Evolutionary conservation across 35 echinoderm and acorn worm species (phyloP).

Genomic region (Diadema setosum): DNA sequence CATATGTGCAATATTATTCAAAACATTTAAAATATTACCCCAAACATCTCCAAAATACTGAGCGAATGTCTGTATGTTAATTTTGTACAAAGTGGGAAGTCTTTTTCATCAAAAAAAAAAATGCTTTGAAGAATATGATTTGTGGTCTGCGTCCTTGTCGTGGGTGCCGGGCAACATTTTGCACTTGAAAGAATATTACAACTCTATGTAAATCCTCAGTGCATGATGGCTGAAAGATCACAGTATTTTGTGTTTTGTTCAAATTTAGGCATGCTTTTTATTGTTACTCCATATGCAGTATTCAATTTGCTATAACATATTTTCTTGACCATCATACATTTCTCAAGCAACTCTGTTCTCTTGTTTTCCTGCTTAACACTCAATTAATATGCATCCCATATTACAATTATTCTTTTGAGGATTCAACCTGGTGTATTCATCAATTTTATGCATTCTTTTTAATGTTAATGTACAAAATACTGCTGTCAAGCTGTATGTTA

Average conservation of each 20-base stretch:
- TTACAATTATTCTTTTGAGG: not conserved
- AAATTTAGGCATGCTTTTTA: not conserved
- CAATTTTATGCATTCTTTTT: not conserved
- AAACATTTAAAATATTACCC: slow-evolving; percentile 12
- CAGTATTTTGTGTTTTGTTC: not conserved
- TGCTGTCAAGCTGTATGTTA: not conserved
- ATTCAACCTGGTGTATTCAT: not conserved
- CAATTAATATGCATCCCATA: not conserved
- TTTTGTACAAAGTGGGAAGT: not conserved
- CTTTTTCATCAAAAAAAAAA: slow-evolving; percentile 11
- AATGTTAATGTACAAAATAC: not conserved
- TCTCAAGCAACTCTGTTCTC: not conserved
- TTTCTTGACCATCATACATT: not conserved
- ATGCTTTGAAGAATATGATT: slow-evolving; percentile 5
- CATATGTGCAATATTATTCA: slow-evolving; percentile 5
- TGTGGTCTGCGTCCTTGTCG: not conserved
- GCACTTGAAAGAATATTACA: not conserved
- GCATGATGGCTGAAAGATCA: not conserved
- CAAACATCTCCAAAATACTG: not conserved
- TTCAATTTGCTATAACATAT: not conserved
- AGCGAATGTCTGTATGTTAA: not conserved
- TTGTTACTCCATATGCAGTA: not conserved
- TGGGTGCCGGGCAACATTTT: too few species aligned
- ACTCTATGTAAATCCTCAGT: not conserved
- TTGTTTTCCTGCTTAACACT: not conserved